These are phyloP conservation scores for Pelochelys cantorii DNA, from an alignment of 2,797 vertebrate genomes.

Conservation along the genomic window DNA sequence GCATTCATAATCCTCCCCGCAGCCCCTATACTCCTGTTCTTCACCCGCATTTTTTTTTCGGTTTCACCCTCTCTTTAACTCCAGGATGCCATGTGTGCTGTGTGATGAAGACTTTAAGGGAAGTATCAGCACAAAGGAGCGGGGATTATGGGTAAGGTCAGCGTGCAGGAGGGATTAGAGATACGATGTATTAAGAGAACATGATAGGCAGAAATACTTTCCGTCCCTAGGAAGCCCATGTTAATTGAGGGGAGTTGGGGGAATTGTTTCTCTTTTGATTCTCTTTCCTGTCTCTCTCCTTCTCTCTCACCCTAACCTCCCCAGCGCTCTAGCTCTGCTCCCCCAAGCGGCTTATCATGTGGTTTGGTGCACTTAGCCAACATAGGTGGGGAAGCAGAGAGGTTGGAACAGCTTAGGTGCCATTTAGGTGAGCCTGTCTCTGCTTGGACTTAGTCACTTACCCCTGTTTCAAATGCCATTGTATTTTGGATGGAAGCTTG, in stretches of 20 bases:
- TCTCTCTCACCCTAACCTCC: background rate
- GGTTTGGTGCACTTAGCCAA: background rate
- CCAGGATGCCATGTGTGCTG: background rate
- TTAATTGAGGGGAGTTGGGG: slow-evolving; percentile 66
- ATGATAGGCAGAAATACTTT: slow-evolving; percentile 56
- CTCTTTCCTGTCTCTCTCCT: background rate
- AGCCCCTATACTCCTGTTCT: background rate
- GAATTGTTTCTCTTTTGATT: background rate
- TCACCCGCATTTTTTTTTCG: background rate
- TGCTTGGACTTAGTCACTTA: background rate
- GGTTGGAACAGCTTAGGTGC: background rate
- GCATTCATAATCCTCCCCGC: background rate
- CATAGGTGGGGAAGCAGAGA: background rate
- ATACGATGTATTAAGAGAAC: slow-evolving; percentile 71
- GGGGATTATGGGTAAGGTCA: slow-evolving; percentile 77
- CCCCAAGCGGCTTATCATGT: background rate
- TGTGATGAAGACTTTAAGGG: slow-evolving; percentile 31
- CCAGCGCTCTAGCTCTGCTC: background rate
- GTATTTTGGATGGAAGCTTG: background rate
- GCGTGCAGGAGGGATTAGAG: slow-evolving; percentile 75
- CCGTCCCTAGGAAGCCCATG: slow-evolving; percentile 65
- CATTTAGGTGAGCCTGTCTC: background rate
- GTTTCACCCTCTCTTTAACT: background rate
- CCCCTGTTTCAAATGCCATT: background rate
- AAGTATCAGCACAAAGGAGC: slow-evolving; percentile 48